Evolutionary conservation across 2,888 invertebrate species (phyloP).

Genomic region (Dastarcus helophoroides): DNA sequence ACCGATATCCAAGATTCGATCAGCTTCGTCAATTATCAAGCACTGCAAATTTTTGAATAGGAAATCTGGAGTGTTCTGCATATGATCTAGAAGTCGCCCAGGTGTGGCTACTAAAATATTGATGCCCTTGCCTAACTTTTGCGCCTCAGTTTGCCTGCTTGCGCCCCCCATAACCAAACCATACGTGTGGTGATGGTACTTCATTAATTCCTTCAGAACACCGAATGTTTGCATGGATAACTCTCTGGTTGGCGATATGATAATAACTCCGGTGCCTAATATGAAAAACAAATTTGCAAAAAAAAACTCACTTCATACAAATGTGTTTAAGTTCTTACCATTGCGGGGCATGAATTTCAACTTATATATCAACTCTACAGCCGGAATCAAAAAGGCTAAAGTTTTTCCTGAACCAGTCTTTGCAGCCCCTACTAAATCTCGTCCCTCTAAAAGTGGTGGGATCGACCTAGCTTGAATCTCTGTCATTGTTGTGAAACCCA

Average conservation of each 20-base stretch:
- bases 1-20: conserved; percentile 91
- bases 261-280: conserved; percentile 69
- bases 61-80: conserved; percentile 81
- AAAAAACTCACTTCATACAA: not conserved
- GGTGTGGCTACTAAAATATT: conserved; percentile 95
- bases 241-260: conserved; percentile 93
- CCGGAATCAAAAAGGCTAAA: conserved; percentile 88
- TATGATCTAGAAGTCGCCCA: conserved; percentile 89
- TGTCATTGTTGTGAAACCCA: conserved; percentile 93
- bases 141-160: conserved; percentile 79
- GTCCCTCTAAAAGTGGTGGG: conserved; percentile 78
- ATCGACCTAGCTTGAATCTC: conserved; percentile 88
- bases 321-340: conserved; percentile 43
- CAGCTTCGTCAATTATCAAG: conserved; percentile 93
- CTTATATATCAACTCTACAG: conserved; percentile 85
- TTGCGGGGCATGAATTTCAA: conserved; percentile 86
- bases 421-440: conserved; percentile 89
- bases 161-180: conserved; percentile 95
- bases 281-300: conserved; percentile 1
- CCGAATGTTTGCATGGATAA: conserved; percentile 97
- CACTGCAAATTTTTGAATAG: conserved; percentile 92
- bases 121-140: conserved; percentile 82
- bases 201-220: conserved; percentile 84
- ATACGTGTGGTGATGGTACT: conserved; percentile 84
- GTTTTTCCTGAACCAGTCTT: conserved; percentile 97